A percentile compares a stretch with the other conserved stretches of the same genome.
These are phyloP conservation scores for Hydrozoanthus gracilis DNA, from an alignment of 92 coral and sea anemone genomes.

Conservation along the genomic window DNA sequence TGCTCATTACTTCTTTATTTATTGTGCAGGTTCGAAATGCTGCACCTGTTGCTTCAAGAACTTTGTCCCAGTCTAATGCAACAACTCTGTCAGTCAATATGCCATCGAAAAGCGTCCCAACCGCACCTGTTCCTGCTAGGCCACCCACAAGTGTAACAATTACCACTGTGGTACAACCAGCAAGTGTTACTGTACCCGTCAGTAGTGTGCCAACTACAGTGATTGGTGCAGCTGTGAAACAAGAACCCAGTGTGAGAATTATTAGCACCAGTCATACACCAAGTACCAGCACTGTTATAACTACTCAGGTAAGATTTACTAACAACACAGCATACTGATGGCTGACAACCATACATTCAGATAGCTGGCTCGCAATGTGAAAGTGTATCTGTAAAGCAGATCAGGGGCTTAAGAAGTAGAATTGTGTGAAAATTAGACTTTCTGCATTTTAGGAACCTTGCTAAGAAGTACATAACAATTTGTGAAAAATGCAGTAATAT, in stretches of 20 bases:
- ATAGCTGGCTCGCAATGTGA: too few relatives aligned
- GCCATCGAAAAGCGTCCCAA: conserved; percentile 21
- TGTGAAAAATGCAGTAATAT: too few relatives aligned
- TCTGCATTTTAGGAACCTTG: too few relatives aligned
- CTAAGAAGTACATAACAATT: too few relatives aligned
- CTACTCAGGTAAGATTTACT: conserved; percentile 7
- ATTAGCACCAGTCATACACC: conserved; percentile 19
- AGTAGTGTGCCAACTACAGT: conserved; percentile 23
- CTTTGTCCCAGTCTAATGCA: conserved; percentile 63
- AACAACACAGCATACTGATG: not conserved
- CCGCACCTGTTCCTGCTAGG: not conserved
- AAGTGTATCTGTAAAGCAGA: too few relatives aligned
- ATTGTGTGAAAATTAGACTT: too few relatives aligned
- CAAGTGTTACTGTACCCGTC: conserved; percentile 17
- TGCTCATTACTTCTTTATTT: not conserved
- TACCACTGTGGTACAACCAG: conserved; percentile 31
- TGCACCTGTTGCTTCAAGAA: conserved; percentile 65
- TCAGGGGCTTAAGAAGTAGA: too few relatives aligned
- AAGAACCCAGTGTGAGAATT: conserved; percentile 7
- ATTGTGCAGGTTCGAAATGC: conserved; percentile 59
- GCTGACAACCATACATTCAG: too few relatives aligned
- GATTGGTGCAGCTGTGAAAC: conserved; percentile 21
- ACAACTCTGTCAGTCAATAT: conserved; percentile 5
- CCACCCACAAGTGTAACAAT: conserved; percentile 31
- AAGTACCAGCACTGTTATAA: not conserved